phyloP scores from a whole-genome alignment of 2,113 vertebrate species.

The Lepus americanus region DNA sequence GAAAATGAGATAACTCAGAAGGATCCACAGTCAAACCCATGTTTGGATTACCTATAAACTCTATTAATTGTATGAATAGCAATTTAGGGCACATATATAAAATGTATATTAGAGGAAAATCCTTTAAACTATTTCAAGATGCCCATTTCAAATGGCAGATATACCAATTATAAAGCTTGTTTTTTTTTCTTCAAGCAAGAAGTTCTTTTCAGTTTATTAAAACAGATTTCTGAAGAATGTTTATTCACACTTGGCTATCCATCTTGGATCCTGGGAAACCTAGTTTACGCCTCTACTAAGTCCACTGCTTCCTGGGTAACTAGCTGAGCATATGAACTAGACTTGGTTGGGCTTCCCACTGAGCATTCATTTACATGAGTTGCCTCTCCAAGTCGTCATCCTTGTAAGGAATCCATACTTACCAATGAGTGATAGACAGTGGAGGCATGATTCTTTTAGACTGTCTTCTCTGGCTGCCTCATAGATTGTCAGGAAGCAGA shows the following conservation, averaged over 20 bases:
- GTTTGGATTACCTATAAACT: conserved; percentile 19
- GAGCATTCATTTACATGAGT: not conserved
- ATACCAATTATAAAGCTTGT: not conserved
- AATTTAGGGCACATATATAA: conserved; percentile 17
- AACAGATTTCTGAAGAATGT: not conserved
- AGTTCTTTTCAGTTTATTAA: not conserved
- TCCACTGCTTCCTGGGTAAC: not conserved
- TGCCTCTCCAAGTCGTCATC: not conserved
- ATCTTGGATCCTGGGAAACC: not conserved
- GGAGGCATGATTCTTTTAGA: not conserved
- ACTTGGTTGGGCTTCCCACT: not conserved
- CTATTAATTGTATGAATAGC: conserved; percentile 53
- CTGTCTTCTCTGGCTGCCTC: not conserved
- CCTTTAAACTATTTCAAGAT: conserved; percentile 12
- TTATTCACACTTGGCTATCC: not conserved
- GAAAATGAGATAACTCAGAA: not conserved
- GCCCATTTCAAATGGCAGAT: conserved; percentile 46
- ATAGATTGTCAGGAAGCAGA: not conserved
- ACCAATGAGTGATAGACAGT: not conserved
- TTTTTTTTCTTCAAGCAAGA: not conserved
- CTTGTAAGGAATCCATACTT: not conserved
- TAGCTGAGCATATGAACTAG: not conserved
- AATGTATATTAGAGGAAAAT: conserved; percentile 30
- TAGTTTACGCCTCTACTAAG: not conserved
- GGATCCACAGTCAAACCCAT: not conserved